Evolutionary conservation across 2,888 invertebrate species (phyloP).

Genomic region (Apocheima hispidaria): DNA sequence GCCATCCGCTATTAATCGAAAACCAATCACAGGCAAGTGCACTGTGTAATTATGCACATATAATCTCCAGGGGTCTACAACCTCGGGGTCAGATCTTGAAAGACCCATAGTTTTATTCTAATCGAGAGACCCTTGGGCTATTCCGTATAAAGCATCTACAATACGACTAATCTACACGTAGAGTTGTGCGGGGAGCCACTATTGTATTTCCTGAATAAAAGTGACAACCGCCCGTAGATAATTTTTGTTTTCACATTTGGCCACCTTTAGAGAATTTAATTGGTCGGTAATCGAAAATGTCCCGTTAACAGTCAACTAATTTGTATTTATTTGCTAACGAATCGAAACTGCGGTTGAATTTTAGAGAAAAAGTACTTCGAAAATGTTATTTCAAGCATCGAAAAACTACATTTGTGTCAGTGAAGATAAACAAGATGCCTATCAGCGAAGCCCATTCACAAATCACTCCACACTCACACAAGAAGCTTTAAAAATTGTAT

Average conservation of each 20-base stretch:
- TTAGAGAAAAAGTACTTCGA: slow-evolving; percentile 3
- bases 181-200: too few relatives aligned
- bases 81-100: slow-evolving; percentile 33
- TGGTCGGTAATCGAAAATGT: slow-evolving; percentile 3
- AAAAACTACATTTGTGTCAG: slow-evolving; percentile 9
- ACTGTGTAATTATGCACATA: slow-evolving; percentile 23
- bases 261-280: background rate
- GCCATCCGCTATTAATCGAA: slow-evolving; percentile 7
- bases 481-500: too few relatives aligned
- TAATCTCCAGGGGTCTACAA: slow-evolving; percentile 17
- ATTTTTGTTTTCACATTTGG: background rate
- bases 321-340: slow-evolving; percentile 28
- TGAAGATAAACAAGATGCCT: background rate
- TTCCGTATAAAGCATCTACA: slow-evolving; percentile 1
- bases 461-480: too few relatives aligned
- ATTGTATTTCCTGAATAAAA: too few relatives aligned
- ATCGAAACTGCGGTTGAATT: slow-evolving; percentile 5
- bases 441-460: too few relatives aligned
- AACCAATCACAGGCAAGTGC: slow-evolving; percentile 31
- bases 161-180: too few relatives aligned
- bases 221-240: background rate
- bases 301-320: slow-evolving; percentile 24
- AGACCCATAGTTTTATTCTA: slow-evolving; percentile 11
- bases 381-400: slow-evolving; percentile 9
- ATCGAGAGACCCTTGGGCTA: slow-evolving; percentile 19